phyloP scores from a whole-genome alignment of 2,888 invertebrate species.

The Stenurella melanura region DNA sequence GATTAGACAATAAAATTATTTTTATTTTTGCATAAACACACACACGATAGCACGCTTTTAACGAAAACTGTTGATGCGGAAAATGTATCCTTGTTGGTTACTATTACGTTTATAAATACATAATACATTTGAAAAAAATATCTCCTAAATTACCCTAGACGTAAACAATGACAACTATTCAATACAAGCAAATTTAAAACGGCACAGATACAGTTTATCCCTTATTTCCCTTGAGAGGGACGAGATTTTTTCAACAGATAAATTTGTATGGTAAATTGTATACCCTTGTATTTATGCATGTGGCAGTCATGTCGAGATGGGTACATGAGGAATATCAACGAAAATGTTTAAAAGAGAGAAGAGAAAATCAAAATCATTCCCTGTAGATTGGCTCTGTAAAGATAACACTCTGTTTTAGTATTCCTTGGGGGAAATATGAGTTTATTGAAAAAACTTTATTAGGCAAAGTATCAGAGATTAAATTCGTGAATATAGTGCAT shows the following conservation, averaged over 20 bases:
- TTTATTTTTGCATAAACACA: too few relatives aligned
- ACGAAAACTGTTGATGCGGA: too few relatives aligned
- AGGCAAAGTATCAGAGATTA: not conserved
- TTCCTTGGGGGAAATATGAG: not conserved
- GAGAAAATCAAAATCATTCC: slow-evolving; percentile 1
- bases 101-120: too few relatives aligned
- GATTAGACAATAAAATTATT: too few relatives aligned
- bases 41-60: too few relatives aligned
- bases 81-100: too few relatives aligned
- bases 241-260: slow-evolving; percentile 1
- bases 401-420: not conserved
- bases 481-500: not conserved
- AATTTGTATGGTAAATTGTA: slow-evolving; percentile 3
- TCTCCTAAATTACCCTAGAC: not conserved
- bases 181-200: not conserved
- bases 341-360: not conserved
- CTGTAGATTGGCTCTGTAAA: not conserved
- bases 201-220: not conserved
- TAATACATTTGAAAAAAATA: too few relatives aligned
- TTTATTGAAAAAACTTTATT: not conserved
- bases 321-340: slow-evolving; percentile 4
- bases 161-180: not conserved
- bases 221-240: not conserved
- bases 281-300: not conserved
- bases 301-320: not conserved